Base-by-base conservation (phyloP, 2,113 vertebrate species). In the Echinops telfairi region DNA sequence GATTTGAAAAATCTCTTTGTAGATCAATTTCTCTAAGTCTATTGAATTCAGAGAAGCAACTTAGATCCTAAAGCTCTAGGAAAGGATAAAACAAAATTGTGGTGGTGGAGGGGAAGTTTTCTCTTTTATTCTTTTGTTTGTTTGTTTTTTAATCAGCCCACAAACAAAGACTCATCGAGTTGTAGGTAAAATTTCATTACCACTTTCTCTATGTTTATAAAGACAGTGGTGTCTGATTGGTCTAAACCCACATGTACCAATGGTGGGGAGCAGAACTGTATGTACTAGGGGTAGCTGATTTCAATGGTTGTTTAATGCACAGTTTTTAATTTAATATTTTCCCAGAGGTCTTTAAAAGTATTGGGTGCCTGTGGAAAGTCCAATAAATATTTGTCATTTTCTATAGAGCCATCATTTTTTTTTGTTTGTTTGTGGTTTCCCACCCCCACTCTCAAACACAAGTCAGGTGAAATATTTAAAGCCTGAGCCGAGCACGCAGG, bases 291-390 rank as follows among this genome's bases (percentile, higher is more conserved):
- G 83, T 1, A 2, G 66, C 58, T 88, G 84, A 79, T 88, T 92
- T 94, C 80, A 82, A 60, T 92, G 29, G 76, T 68, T 94, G 76
- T 83, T 94, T 60, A 92, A 95, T 78, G 75, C 85, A 73, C 15
- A 83, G 62, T 90, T 92, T 96, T 96, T 94, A 94, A 94, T 96
- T 95, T 96, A 96, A 60, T 93, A 93, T 96, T 96, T 53, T 95
- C 94, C 92, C 80, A 93, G n/a, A 92, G 85, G 79, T 83, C 94
- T 95, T 80, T 94, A 73, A 91, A 97, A 96, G 88, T 90, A 92
- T 47, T 90, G 93, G 85, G 88, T 96, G 43, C 70, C 83, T 93
- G 96, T 96, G 82, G 83, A 95, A 96, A 93, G 68, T 83, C 36
- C 81, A 92, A 95, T 95, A 95, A 96, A 93, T 79, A 94, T 88